A percentile compares a stretch with the other conserved stretches of the same genome.
These are phyloP conservation scores for Onthophagus taurus DNA, from an alignment of 1,140 invertebrate species.

Conservation along the genomic window DNA sequence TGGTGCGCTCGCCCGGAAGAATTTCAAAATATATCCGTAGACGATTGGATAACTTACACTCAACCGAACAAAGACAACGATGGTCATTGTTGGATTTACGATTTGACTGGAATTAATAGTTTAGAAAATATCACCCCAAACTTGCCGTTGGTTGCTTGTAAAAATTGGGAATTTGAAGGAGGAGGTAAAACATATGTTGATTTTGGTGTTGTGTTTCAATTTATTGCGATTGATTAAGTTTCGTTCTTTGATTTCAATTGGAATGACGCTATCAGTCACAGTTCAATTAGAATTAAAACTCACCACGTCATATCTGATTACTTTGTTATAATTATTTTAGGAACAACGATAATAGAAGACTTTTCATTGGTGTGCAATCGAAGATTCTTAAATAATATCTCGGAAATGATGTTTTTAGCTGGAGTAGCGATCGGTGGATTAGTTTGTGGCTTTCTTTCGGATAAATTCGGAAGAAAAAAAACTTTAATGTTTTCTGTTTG, in stretches of 20 bases:
- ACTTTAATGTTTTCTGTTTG: conserved; percentile 60
- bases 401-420: conserved; percentile 58
- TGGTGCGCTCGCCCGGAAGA: conserved; percentile 51
- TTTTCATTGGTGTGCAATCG: conserved; percentile 58
- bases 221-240: too few relatives aligned
- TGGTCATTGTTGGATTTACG: conserved; percentile 13
- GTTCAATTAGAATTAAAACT: too few relatives aligned
- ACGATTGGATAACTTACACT: conserved; percentile 51
- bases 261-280: too few relatives aligned
- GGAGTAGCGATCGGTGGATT: conserved; percentile 60
- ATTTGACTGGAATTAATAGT: background rate
- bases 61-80: conserved; percentile 40
- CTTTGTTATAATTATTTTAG: too few relatives aligned
- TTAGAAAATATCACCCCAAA: conserved; percentile 5
- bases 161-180: conserved; percentile 56
- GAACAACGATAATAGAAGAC: conserved; percentile 52
- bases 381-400: conserved; percentile 49
- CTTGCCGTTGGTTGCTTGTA: conserved; percentile 41
- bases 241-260: too few relatives aligned
- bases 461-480: conserved; percentile 65
- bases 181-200: conserved; percentile 40
- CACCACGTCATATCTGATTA: too few relatives aligned
- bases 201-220: too few relatives aligned
- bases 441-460: conserved; percentile 60
- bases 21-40: conserved; percentile 40